These are phyloP conservation scores for Lasioglossum oenotherae DNA, from an alignment of 2,888 invertebrate species.

Conservation along the genomic window DNA sequence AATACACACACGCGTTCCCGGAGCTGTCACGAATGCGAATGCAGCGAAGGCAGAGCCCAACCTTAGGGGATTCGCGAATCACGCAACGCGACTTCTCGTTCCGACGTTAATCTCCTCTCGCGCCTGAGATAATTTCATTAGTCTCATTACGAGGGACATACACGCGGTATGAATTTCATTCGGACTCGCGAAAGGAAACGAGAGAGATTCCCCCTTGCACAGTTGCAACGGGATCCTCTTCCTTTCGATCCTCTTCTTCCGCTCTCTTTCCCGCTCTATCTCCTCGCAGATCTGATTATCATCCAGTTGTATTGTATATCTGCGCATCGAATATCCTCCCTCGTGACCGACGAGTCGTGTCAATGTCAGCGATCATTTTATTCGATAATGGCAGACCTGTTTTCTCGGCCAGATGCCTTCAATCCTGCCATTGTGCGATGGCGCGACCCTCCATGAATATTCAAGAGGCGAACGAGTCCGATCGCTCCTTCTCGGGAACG, in stretches of 20 bases:
- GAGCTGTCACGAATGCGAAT: slow-evolving; percentile 71
- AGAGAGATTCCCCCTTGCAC: not conserved
- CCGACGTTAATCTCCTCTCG: slow-evolving; percentile 78
- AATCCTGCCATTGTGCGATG: slow-evolving; percentile 49
- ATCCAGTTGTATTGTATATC: not conserved
- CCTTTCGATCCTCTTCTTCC: not conserved
- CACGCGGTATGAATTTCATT: slow-evolving; percentile 8
- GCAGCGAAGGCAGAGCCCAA: slow-evolving; percentile 68
- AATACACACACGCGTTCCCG: slow-evolving; percentile 49
- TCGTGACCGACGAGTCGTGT: not conserved
- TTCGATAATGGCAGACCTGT: slow-evolving; percentile 38
- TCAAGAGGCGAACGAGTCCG: slow-evolving; percentile 69
- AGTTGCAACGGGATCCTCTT: slow-evolving; percentile 4
- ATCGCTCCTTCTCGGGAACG: slow-evolving; percentile 69
- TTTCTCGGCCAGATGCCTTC: slow-evolving; percentile 33
- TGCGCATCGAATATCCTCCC: not conserved
- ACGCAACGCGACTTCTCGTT: slow-evolving; percentile 76
- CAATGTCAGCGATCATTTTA: slow-evolving; percentile 30
- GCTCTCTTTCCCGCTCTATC: not conserved
- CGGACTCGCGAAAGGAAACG: slow-evolving; percentile 6
- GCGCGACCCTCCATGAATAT: slow-evolving; percentile 69
- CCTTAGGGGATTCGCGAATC: slow-evolving; percentile 78
- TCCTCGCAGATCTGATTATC: not conserved
- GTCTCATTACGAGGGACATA: slow-evolving; percentile 51
- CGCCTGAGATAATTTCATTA: slow-evolving; percentile 78